A percentile compares a stretch with the other conserved stretches of the same genome.
Evolutionary conservation across 1,140 invertebrate genomes (phyloP).

Genomic region (Pristionchus pacificus): DNA sequence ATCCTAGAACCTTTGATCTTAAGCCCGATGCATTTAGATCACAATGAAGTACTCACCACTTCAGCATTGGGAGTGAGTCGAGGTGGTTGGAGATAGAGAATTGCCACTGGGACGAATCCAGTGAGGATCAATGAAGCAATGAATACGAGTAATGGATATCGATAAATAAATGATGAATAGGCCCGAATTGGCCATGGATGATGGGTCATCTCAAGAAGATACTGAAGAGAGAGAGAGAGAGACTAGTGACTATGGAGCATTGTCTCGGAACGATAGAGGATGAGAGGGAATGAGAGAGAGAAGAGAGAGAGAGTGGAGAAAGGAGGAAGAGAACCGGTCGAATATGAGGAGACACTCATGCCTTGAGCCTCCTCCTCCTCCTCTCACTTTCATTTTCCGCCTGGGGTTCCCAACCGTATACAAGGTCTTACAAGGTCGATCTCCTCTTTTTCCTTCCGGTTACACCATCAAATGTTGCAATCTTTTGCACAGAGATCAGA

Average conservation of each 20-base stretch:
- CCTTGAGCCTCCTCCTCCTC: slow-evolving; percentile 6
- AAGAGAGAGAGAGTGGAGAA: slow-evolving; percentile 15
- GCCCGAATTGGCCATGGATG: slow-evolving; percentile 7
- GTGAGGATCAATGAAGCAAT: slow-evolving; percentile 26
- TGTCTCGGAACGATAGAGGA: not conserved
- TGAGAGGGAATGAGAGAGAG: not conserved
- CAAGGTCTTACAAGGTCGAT: no score
- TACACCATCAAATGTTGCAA: no score
- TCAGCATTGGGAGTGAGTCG: slow-evolving; percentile 44
- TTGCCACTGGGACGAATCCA: slow-evolving; percentile 27
- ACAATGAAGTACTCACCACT: slow-evolving; percentile 36
- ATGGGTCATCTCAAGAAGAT: slow-evolving; percentile 11
- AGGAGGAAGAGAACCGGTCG: slow-evolving; percentile 3
- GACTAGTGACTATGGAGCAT: not conserved
- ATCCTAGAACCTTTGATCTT: no score
- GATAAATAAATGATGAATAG: slow-evolving; percentile 26
- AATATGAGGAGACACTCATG: not conserved
- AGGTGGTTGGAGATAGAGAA: slow-evolving; percentile 39
- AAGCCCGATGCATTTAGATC: not conserved
- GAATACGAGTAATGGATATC: slow-evolving; percentile 10
- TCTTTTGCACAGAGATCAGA: no score
- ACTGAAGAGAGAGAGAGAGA: slow-evolving; percentile 20
- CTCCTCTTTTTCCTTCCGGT: no score
- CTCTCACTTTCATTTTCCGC: no score
- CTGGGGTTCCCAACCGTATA: no score